phyloP scores from a whole-genome alignment of 1,140 invertebrate species.

The Bathynomus jamesi region DNA sequence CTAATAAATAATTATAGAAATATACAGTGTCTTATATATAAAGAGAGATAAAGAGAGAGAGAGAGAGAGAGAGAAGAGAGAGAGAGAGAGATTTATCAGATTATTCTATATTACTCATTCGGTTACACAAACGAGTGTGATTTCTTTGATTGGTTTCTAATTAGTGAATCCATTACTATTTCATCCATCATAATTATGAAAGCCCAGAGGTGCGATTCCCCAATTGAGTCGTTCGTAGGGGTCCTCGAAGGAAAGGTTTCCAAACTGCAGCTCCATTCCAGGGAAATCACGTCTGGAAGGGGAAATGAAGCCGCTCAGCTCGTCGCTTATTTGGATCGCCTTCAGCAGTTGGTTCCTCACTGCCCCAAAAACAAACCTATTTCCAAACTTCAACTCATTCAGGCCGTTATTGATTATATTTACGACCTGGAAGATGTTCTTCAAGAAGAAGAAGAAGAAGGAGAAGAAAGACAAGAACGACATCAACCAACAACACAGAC shows the following conservation, averaged over 20 bases:
- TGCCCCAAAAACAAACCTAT: conserved; percentile 48
- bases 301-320: conserved; percentile 17
- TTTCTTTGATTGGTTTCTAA: no score
- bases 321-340: conserved; percentile 25
- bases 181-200: no score
- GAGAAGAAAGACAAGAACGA: not conserved
- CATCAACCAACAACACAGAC: no score
- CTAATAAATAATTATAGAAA: no score
- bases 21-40: no score
- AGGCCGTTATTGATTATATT: conserved; percentile 96
- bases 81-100: no score
- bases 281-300: conserved; percentile 17
- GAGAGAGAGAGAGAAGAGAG: no score
- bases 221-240: conserved; percentile 22
- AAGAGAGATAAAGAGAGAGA: no score
- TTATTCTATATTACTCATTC: no score
- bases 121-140: no score
- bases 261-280: not conserved
- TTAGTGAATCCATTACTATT: no score
- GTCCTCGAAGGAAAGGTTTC: conserved; percentile 23
- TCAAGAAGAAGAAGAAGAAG: conserved; percentile 45
- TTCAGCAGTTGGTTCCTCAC: conserved; percentile 59
- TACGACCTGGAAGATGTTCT: conserved; percentile 83
- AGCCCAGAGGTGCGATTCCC: conserved; percentile 20
- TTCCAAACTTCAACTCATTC: conserved; percentile 88